A percentile compares a stretch with the other conserved stretches of the same genome.
These are phyloP conservation scores for Tretioscincus oriximinensis DNA, from an alignment of 2,113 vertebrate genomes.

Conservation along the genomic window DNA sequence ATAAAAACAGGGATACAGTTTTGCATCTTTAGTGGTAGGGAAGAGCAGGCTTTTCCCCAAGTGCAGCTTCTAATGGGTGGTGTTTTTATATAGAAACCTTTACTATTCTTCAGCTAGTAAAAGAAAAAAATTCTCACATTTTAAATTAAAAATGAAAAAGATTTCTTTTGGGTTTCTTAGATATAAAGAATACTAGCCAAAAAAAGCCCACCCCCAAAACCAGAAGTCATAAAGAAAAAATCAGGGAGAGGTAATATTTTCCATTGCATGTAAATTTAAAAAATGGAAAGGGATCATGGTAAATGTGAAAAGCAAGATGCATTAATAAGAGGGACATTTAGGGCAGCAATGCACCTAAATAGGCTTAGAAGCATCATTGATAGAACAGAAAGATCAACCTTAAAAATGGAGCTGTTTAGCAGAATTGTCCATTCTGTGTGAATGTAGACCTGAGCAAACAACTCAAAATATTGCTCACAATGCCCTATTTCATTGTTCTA, in stretches of 20 bases:
- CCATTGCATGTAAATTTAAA: not conserved
- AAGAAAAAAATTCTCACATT: not conserved
- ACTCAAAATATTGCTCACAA: no score
- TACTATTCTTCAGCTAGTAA: not conserved
- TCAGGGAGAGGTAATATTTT: not conserved
- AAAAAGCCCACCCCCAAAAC: not conserved
- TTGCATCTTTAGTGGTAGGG: no score
- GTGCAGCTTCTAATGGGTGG: no score
- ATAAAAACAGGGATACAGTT: no score
- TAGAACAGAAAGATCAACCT: no score
- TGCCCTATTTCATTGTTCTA: no score
- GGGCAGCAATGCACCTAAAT: not conserved
- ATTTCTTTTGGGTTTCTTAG: constrained; percentile 3
- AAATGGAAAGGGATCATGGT: not conserved
- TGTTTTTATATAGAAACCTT: no score
- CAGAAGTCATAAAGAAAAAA: not conserved
- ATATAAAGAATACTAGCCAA: not conserved
- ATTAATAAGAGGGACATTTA: not conserved
- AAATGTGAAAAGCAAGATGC: not conserved
- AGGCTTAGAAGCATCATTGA: no score
- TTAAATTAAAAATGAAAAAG: not conserved
- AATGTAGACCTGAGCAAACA: no score
- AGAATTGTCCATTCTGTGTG: no score
- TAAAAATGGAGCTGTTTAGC: no score
- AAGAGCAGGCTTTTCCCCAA: no score